A percentile compares a stretch with the other conserved stretches of the same genome.
phyloP scores from a whole-genome alignment of 2,797 vertebrate species.

The Neosalanx taihuensis region DNA sequence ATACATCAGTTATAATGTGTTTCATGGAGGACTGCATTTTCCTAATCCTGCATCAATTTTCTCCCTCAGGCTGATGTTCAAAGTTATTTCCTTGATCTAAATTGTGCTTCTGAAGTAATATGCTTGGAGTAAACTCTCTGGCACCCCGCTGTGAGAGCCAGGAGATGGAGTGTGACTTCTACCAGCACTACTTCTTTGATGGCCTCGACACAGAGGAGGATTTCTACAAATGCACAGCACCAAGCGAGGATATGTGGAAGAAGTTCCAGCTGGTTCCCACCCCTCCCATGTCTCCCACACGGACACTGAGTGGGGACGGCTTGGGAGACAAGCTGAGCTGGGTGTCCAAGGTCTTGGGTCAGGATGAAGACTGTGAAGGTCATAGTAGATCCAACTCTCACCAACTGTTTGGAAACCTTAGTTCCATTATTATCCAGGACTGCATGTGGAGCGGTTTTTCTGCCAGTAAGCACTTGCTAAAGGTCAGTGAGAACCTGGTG shows the following conservation, averaged over 20 bases:
- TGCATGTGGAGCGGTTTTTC: conserved; percentile 99
- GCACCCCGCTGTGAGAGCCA: conserved; percentile 41
- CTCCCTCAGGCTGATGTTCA: not conserved
- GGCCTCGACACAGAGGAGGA: conserved; percentile 84
- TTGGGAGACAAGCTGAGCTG: conserved; percentile 74
- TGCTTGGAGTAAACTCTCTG: conserved; percentile 48
- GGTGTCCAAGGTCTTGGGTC: conserved; percentile 68
- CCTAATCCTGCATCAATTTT: not conserved
- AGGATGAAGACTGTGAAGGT: conserved; percentile 78
- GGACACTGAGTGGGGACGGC: conserved; percentile 61
- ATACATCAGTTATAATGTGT: conserved; percentile 34
- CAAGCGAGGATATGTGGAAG: conserved; percentile 98
- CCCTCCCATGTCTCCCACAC: conserved; percentile 84
- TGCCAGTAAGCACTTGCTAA: conserved; percentile 86
- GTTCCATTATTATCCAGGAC: conserved; percentile 90
- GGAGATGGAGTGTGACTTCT: conserved; percentile 86
- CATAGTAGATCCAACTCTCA: conserved; percentile 69
- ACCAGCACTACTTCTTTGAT: conserved; percentile 89
- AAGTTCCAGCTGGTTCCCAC: conserved; percentile 95
- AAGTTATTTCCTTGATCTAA: not conserved
- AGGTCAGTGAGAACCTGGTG: conserved; percentile 77
- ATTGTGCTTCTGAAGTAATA: conserved; percentile 18
- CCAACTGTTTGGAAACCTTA: conserved; percentile 82
- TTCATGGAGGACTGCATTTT: not conserved
- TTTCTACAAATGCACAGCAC: conserved; percentile 91